phyloP scores from a whole-genome alignment of 2,797 vertebrate species.

The Strix occidentalis region DNA sequence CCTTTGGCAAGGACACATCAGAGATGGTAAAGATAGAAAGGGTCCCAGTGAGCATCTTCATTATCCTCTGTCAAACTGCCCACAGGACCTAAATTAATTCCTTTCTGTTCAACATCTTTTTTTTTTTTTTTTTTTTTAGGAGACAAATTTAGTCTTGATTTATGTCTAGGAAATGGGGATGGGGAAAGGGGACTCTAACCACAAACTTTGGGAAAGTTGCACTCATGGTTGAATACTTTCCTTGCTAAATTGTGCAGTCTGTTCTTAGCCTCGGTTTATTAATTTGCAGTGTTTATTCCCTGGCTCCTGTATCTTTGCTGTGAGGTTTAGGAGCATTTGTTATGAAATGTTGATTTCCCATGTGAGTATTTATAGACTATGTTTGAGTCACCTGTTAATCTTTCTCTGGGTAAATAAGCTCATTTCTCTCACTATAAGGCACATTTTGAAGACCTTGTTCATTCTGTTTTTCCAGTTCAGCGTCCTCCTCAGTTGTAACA shows the following conservation, averaged over 20 bases:
- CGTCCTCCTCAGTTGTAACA: background rate
- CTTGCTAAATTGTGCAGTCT: background rate
- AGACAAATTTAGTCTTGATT: background rate
- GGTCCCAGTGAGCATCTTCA: background rate
- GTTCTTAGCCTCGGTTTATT: background rate
- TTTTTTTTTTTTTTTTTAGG: background rate
- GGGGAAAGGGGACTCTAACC: background rate
- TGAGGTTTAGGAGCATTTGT: background rate
- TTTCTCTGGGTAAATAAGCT: background rate
- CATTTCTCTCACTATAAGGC: background rate
- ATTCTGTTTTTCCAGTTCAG: background rate
- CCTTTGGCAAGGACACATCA: background rate
- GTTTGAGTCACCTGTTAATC: conserved; percentile 37
- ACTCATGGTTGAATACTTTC: background rate
- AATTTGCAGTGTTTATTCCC: background rate
- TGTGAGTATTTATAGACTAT: background rate
- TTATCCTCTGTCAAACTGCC: background rate
- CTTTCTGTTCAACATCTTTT: background rate
- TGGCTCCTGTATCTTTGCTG: background rate
- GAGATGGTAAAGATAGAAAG: background rate
- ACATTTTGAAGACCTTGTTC: background rate
- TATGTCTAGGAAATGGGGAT: background rate
- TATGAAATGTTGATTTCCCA: conserved; percentile 29
- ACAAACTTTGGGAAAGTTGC: background rate
- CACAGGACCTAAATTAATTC: background rate